phyloP scores from a whole-genome alignment of 1,140 invertebrate species.

The Holotrichia oblita region DNA sequence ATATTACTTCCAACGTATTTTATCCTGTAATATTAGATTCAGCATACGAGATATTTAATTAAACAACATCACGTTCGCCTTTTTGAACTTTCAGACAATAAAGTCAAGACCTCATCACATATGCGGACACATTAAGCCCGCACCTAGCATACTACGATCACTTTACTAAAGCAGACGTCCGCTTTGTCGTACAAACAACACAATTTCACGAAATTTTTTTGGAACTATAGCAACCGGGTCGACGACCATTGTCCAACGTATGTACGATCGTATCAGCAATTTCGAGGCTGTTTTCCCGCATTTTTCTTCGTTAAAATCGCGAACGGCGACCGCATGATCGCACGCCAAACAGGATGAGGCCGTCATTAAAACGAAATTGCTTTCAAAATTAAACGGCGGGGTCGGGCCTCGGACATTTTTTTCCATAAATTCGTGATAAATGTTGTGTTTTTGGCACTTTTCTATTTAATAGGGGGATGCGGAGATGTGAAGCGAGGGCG shows the following conservation, averaged over 20 bases:
- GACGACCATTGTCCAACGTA: neutral
- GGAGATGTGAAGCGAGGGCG: neutral
- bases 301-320: neutral
- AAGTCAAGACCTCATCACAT: neutral
- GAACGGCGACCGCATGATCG: neutral
- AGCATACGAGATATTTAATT: conserved; percentile 26
- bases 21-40: too few relatives aligned
- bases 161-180: neutral
- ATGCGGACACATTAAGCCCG: neutral
- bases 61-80: neutral
- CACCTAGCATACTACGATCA: too few relatives aligned
- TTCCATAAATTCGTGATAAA: conserved; percentile 30
- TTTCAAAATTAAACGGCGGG: conserved; percentile 14
- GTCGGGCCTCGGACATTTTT: neutral
- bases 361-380: conserved; percentile 33
- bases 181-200: too few relatives aligned
- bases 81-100: neutral
- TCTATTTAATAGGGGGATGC: neutral
- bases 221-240: neutral
- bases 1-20: too few relatives aligned
- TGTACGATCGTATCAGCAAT: neutral
- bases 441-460: conserved; percentile 24
- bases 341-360: conserved; percentile 1
- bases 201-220: neutral
- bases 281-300: neutral